phyloP scores from a whole-genome alignment of 1,140 invertebrate species.

The Cyclargus thomasi region DNA sequence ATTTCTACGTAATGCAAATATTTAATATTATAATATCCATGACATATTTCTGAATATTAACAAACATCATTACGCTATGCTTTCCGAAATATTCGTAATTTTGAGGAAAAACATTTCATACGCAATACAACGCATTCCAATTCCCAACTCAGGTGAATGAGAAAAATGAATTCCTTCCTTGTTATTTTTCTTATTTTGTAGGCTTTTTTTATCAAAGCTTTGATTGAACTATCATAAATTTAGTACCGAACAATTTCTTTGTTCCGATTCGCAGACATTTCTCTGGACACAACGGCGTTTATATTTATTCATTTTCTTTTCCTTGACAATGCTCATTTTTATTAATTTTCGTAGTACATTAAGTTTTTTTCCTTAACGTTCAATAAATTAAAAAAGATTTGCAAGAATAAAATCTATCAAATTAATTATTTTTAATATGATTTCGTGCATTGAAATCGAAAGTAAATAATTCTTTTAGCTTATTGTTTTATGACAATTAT shows the following conservation, averaged over 20 bases:
- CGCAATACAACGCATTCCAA: not conserved
- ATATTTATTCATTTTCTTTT: not conserved
- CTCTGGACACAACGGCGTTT: not conserved
- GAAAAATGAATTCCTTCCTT: not conserved
- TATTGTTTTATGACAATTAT: too few species aligned
- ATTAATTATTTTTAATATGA: too few species aligned
- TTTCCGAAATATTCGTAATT: too few species aligned
- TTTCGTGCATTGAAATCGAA: too few species aligned
- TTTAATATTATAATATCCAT: too few species aligned
- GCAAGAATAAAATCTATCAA: too few species aligned
- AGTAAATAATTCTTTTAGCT: too few species aligned
- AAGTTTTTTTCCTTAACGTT: not conserved
- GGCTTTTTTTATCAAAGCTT: conserved; percentile 8
- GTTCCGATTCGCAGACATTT: not conserved
- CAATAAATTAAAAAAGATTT: not conserved
- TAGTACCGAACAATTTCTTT: conserved; percentile 2
- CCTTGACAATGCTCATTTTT: not conserved
- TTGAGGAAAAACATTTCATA: not conserved
- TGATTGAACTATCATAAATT: conserved; percentile 14
- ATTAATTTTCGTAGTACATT: not conserved
- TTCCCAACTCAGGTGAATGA: not conserved
- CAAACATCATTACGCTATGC: too few species aligned
- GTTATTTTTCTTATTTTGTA: not conserved
- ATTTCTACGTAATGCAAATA: too few species aligned
- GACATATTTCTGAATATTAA: too few species aligned